Evolutionary conservation across 2,113 vertebrate genomes (phyloP).

Genomic region (Leucopsar rothschildi): DNA sequence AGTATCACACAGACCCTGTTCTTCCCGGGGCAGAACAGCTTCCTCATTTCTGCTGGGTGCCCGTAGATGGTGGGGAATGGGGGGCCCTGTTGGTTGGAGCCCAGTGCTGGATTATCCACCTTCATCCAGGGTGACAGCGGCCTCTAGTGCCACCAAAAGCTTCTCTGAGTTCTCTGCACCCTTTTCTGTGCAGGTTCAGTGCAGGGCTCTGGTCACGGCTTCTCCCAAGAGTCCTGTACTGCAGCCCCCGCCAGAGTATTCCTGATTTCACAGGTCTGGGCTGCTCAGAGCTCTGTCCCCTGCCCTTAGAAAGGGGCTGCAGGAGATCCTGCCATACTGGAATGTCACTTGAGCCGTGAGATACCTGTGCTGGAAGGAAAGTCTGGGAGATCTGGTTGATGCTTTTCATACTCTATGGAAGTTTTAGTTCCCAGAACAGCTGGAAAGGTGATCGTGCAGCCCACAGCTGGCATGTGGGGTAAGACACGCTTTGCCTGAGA

Average conservation of each 20-base stretch:
- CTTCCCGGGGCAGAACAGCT: background rate
- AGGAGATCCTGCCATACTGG: background rate
- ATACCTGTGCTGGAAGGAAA: background rate
- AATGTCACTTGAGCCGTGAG: background rate
- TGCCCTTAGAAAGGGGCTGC: background rate
- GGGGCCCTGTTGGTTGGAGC: background rate
- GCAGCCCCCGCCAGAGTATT: background rate
- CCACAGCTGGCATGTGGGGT: rapidly evolving
- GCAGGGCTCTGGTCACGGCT: background rate
- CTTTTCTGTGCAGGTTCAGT: background rate
- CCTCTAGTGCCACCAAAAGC: background rate
- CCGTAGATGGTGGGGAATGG: too few species aligned
- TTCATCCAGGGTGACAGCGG: background rate
- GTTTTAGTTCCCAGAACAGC: background rate
- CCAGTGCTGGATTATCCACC: background rate
- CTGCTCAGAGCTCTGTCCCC: background rate
- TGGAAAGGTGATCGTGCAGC: rapidly evolving
- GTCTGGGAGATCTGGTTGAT: background rate
- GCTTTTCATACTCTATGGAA: rapidly evolving
- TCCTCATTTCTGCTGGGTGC: too few species aligned
- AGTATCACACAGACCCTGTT: background rate
- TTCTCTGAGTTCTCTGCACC: background rate
- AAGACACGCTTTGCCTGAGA: rapidly evolving
- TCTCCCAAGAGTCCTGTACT: rapidly evolving
- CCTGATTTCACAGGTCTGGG: background rate